Percentiles rank a stretch among this genome's conserved stretches.
phyloP scores from a whole-genome alignment of 2,113 vertebrate species.

The Myocastor coypus region DNA sequence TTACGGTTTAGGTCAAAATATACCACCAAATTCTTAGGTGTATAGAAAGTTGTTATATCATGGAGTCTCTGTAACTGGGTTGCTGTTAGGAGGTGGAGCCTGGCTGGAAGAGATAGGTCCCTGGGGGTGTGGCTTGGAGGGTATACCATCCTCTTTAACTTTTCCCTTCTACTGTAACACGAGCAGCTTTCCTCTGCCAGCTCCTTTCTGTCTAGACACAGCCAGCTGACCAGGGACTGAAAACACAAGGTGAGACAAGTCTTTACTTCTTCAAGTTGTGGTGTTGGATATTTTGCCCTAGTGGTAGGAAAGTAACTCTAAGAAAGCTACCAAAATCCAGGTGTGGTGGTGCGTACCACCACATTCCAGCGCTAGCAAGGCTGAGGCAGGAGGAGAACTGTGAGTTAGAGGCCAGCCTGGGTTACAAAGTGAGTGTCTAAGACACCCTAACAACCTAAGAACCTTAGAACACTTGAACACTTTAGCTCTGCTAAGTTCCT shows the following conservation, averaged over 20 bases:
- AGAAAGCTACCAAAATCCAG: not conserved
- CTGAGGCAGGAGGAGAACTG: not conserved
- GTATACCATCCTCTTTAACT: not conserved
- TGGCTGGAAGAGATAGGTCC: not conserved
- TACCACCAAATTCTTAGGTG: not conserved
- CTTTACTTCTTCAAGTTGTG: not conserved
- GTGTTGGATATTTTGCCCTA: not conserved
- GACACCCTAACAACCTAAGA: not conserved
- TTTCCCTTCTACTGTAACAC: not conserved
- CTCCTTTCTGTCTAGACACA: not conserved
- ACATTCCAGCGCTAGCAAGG: not conserved
- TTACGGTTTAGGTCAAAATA: not conserved
- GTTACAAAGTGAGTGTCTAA: not conserved
- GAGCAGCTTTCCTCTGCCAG: not conserved
- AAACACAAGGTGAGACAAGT: not conserved
- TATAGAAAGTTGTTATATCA: not conserved
- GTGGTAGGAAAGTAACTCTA: not conserved
- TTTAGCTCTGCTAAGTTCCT: not conserved
- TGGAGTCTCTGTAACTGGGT: not conserved
- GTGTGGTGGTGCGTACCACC: not conserved
- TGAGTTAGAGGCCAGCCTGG: not conserved
- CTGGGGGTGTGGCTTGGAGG: not conserved
- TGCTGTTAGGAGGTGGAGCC: not conserved
- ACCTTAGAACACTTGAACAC: not conserved
- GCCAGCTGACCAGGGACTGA: not conserved